These are phyloP conservation scores for Trachops cirrhosus DNA, from an alignment of 2,797 vertebrate genomes.

Conservation along the genomic window DNA sequence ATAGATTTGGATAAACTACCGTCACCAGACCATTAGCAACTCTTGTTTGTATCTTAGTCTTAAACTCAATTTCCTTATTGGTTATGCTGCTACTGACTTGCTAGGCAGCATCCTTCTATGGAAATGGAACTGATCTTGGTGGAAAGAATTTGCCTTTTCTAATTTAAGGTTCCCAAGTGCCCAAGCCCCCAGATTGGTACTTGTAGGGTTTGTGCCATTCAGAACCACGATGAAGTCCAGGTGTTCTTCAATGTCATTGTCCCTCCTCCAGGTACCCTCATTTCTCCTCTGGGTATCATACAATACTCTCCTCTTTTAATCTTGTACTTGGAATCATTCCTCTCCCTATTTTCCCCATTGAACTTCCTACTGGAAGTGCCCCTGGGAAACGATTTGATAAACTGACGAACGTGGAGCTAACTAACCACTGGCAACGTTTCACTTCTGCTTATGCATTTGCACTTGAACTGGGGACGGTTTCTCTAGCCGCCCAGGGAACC, in stretches of 20 bases:
- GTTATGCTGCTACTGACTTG: neutral
- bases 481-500: accelerated
- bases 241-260: accelerated
- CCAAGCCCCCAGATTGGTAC: neutral
- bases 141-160: neutral
- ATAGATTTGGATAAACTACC: too few relatives aligned
- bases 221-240: accelerated
- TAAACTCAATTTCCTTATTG: neutral
- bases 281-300: neutral
- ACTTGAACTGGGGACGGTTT: neutral
- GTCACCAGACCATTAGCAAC: neutral
- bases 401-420: neutral
- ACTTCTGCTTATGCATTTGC: too few relatives aligned
- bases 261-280: neutral
- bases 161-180: neutral
- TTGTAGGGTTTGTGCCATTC: accelerated
- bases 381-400: neutral
- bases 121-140: neutral
- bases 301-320: neutral
- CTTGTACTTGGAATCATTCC: neutral
- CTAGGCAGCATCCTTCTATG: neutral
- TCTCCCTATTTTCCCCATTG: neutral
- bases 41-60: neutral
- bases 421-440: accelerated
- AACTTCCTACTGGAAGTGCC: neutral